phyloP scores from a whole-genome alignment of 2,113 vertebrate genomes.

The Aspiorhynchus laticeps region DNA sequence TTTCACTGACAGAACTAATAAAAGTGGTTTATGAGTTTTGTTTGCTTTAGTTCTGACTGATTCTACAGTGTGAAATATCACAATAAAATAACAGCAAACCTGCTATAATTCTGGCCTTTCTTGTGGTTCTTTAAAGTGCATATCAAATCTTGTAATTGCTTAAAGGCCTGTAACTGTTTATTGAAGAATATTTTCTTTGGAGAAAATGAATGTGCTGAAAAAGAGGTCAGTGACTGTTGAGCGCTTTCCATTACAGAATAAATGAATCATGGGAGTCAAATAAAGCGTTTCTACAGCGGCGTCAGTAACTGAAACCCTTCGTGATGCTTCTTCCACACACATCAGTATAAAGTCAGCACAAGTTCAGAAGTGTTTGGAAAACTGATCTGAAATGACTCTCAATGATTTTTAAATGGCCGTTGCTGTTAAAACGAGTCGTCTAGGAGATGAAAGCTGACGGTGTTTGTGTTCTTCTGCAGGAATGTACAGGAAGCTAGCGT shows the following conservation, averaged over 20 bases:
- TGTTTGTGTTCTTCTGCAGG: conserved; percentile 51
- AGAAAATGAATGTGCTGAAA: not conserved
- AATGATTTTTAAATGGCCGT: not conserved
- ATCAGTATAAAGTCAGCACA: not conserved
- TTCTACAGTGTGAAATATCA: conserved; percentile 1
- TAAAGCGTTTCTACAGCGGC: not conserved
- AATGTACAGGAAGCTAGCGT: conserved; percentile 31
- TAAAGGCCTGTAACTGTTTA: not conserved
- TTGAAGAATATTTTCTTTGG: not conserved
- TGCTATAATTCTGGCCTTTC: not conserved
- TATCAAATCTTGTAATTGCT: not conserved
- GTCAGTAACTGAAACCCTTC: not conserved
- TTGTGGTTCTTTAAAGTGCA: conserved; percentile 6
- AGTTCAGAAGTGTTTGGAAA: not conserved
- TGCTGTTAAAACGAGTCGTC: not conserved
- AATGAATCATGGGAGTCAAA: not conserved
- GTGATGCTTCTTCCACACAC: not conserved
- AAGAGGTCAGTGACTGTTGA: not conserved
- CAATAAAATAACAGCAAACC: not conserved
- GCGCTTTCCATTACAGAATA: not conserved
- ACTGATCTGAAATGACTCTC: not conserved
- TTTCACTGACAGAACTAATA: too few species aligned
- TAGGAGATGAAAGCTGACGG: conserved; percentile 48
- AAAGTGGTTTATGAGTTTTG: not conserved
- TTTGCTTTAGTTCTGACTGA: not conserved